A percentile compares a stretch with the other conserved stretches of the same genome.
phyloP scores from a whole-genome alignment of 2,797 vertebrate genomes.

The Calcarius lapponicus region DNA sequence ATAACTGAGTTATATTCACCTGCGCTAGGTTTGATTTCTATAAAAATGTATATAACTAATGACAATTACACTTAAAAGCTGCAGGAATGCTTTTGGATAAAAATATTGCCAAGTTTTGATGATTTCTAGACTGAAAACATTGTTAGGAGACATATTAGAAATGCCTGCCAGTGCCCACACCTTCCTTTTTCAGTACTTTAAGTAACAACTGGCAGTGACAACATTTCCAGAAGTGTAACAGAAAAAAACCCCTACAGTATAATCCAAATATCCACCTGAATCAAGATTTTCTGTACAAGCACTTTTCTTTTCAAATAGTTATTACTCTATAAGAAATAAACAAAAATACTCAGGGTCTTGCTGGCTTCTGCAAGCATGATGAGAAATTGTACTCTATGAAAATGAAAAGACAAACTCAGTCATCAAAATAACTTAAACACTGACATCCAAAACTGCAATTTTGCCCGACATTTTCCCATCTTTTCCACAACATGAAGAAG shows the following conservation, averaged over 20 bases:
- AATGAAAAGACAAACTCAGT: background rate
- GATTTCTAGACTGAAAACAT: background rate
- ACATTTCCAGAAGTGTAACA: background rate
- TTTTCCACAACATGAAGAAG: background rate
- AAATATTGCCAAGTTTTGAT: background rate
- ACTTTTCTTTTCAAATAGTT: background rate
- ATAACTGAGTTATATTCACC: background rate
- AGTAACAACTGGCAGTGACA: background rate
- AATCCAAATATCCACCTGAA: background rate
- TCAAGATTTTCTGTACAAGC: background rate
- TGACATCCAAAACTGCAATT: background rate
- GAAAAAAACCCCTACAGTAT: background rate
- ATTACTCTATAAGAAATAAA: background rate
- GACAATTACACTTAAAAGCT: background rate
- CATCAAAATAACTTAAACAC: background rate
- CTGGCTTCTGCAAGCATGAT: background rate
- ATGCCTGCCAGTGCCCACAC: background rate
- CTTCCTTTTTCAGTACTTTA: background rate
- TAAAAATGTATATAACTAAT: background rate
- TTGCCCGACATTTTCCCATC: background rate
- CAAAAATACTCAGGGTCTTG: background rate
- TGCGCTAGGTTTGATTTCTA: background rate
- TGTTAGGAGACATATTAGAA: background rate
- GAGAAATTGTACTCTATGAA: background rate
- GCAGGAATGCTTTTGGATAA: background rate